Percentiles rank a stretch among this genome's conserved stretches.
phyloP scores from a whole-genome alignment of 2,888 invertebrate genomes.

The Agrotis exclamationis region DNA sequence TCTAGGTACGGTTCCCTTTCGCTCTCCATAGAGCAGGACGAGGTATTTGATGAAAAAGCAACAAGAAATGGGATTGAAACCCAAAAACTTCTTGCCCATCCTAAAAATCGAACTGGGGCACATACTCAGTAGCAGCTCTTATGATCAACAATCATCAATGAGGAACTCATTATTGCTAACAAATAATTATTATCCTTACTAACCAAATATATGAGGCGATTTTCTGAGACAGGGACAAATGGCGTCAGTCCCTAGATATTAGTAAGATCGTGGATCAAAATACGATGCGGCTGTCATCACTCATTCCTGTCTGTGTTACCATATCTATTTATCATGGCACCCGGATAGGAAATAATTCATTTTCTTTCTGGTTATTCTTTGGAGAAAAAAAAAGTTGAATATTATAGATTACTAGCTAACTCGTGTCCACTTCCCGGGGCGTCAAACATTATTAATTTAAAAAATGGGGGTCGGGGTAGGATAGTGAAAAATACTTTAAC shows the following conservation, averaged over 20 bases:
- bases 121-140: too few species aligned
- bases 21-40: too few species aligned
- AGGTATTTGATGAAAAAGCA: too few species aligned
- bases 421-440: too few species aligned
- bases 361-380: slow-evolving; percentile 21
- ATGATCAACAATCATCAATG: too few species aligned
- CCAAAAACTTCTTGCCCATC: too few species aligned
- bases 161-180: background rate
- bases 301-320: slow-evolving; percentile 24
- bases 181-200: slow-evolving; percentile 2
- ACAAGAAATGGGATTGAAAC: too few species aligned
- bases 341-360: slow-evolving; percentile 17
- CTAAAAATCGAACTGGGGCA: too few species aligned
- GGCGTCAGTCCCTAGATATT: slow-evolving; percentile 27
- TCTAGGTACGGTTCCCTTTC: too few species aligned
- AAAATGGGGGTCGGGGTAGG: too few species aligned
- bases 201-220: slow-evolving; percentile 5
- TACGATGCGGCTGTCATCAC: slow-evolving; percentile 30
- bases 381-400: background rate
- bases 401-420: background rate
- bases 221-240: slow-evolving; percentile 38
- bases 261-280: slow-evolving; percentile 26
- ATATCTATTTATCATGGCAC: slow-evolving; percentile 37
- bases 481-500: too few species aligned
- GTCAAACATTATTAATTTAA: too few species aligned